A percentile compares a stretch with the other conserved stretches of the same genome.
Evolutionary conservation across 2,888 invertebrate species (phyloP).

Genomic region (Drosophila robusta): DNA sequence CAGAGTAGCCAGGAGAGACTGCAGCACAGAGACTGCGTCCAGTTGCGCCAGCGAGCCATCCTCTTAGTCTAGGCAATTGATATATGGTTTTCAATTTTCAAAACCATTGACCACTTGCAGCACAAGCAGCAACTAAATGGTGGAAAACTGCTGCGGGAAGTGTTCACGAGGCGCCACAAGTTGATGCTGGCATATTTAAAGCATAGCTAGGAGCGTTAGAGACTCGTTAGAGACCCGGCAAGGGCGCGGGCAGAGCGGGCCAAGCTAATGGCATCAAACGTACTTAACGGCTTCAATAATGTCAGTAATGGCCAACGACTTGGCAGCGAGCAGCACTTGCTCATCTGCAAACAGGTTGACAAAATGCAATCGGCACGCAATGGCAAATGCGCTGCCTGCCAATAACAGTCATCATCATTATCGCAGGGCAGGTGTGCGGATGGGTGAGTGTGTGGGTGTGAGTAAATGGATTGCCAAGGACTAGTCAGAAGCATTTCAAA

Average conservation of each 20-base stretch:
- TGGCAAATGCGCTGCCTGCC: constrained; percentile 54
- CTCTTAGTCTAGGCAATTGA: constrained; percentile 80
- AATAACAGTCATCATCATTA: constrained; percentile 69
- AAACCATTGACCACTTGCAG: constrained; percentile 70
- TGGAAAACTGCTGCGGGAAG: constrained; percentile 32
- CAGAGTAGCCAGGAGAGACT: constrained; percentile 1
- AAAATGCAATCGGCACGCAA: constrained; percentile 66
- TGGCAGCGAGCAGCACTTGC: constrained; percentile 28
- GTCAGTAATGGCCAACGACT: constrained; percentile 74
- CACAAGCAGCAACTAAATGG: constrained; percentile 25
- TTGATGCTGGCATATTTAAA: constrained; percentile 65
- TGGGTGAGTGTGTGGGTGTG: neutral
- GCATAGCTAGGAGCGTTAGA: constrained; percentile 47
- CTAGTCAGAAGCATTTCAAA: neutral
- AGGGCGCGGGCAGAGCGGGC: constrained; percentile 5
- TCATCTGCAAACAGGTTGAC: constrained; percentile 57
- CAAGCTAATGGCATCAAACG: constrained; percentile 66
- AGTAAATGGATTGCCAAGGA: neutral
- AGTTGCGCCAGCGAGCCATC: constrained; percentile 46
- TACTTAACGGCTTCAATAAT: constrained; percentile 82
- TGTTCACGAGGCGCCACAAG: constrained; percentile 31
- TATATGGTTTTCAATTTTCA: constrained; percentile 83
- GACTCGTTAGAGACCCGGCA: constrained; percentile 22
- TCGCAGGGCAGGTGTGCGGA: constrained; percentile 7
- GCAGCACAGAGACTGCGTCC: constrained; percentile 19